phyloP scores from a whole-genome alignment of 2,113 vertebrate species.

The Neogale vison region DNA sequence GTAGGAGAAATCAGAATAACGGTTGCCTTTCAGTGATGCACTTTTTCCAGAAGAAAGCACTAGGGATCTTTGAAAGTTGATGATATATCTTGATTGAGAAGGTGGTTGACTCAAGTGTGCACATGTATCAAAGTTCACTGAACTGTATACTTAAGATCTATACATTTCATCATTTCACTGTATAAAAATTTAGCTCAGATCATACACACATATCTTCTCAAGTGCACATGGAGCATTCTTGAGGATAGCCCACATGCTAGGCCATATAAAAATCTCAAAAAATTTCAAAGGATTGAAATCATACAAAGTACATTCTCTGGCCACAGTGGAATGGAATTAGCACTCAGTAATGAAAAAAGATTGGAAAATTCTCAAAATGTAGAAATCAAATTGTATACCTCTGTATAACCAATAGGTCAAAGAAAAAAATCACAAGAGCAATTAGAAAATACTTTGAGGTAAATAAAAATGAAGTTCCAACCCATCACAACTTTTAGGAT shows the following conservation, averaged over 20 bases:
- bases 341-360: not conserved
- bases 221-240: not conserved
- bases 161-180: not conserved
- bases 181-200: not conserved
- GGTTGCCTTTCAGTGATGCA: not conserved
- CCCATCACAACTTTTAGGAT: not conserved
- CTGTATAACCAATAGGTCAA: not conserved
- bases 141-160: too few relatives aligned
- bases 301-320: not conserved
- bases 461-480: not conserved
- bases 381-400: not conserved
- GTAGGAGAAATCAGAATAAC: not conserved
- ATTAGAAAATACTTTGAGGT: not conserved
- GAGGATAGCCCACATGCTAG: not conserved
- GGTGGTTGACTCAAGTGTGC: not conserved
- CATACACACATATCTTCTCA: not conserved
- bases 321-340: not conserved
- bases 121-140: not conserved
- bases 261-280: not conserved
- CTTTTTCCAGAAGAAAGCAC: not conserved
- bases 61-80: not conserved
- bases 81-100: not conserved
- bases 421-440: not conserved
- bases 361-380: not conserved
- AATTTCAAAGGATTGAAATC: not conserved